Base-by-base conservation (phyloP, 2,888 invertebrate species). In the Amiota mariae region DNA sequence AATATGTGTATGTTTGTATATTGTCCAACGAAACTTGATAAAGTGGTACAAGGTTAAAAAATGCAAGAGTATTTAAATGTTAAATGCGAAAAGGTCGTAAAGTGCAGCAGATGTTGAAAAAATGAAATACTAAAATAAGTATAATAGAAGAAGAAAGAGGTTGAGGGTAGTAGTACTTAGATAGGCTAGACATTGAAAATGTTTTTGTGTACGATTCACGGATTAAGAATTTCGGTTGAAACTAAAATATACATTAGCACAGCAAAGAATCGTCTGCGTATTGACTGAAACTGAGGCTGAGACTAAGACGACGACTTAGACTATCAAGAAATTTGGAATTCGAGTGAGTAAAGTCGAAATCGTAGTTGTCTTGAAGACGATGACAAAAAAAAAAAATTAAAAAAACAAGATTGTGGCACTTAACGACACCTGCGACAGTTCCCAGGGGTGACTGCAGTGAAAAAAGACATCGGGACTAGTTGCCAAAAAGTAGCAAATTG, bases 401-500 rank as follows among this genome's bases (percentile, higher is more conserved):
- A 9, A 10, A 68, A 54, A 8, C 48, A 24, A 47, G 20, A 36
- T 18, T 49, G 48, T 81, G 85, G 81, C 83, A 87, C 87, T 87
- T 85, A 86, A 78, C 77, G 80, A 76, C 88, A 88, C 85, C 88
- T 88, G 88, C 79, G 77, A 70, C 71, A 76, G 76, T 87, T 88
- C 88, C 83, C 88, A 88, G 73, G 51, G 59, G 24, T 20, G 15
- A 72, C 15, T 68, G 59, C 59, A 59, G 59, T 56, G 46, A 46
- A 56, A 67, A 71, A 49, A 68, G 63, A 54, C n/a, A 51, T 46
- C 20, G 10, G 8, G 51, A n/a, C 8, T 64, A 13, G 66, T 70
- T 70, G 36, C 54, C 59, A 59, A 59, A 59, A 59, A 18, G 20
- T n/a, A 59, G 59, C 49, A 72, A 72, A 72, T 70, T 75, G 75